Evolutionary conservation across 1,140 invertebrate species (phyloP), one percentile per base, ranked within the genome.

Genomic region (Phymorhynchus buccinoides): DNA sequence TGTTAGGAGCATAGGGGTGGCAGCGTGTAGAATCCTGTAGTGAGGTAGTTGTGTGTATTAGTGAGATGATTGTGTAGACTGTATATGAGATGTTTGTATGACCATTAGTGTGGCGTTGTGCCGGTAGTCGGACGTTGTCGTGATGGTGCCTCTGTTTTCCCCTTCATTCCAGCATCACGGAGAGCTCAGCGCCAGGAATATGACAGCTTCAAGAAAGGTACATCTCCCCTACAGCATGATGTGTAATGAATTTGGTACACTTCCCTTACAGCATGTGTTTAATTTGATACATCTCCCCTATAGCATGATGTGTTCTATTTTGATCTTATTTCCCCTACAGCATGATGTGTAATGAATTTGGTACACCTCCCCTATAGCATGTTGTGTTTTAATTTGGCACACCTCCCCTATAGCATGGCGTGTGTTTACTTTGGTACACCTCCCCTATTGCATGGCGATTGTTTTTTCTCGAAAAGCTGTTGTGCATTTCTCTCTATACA

Each of bases 171-270:
- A 86, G 85, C 66, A n/a, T 83, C 80, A 35, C 73, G 32, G 35
- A 37, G 81, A 32, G 71, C 85, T 48, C 41, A 86, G 56, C 39
- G 85, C 27, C 48, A 79, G 52, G 41, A 77, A 30, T 86, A 86
- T 42, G 85, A 78, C 71, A 86, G 83, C 85, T 86, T 86, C 85
- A 83, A 83, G 32, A 82, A 83, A 86, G 85, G 85, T 86, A 86
- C 32, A 18, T n/a, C 22, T 39, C 56, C 44, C 35, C 32, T 32
- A 27, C 27, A 22, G 44, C 41, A 48, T 30, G 42, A n/a, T n/a
- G 27, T 77, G 32, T 12, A 52, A 12, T 12, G 22, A 52, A 52
- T 52, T 12, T 52, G 48, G 9, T 52, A 12, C n/a, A 3, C 35
- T 71, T 32, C 30, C 7, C 30, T 35, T 35, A 35, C 12, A 37